Conservation (phyloP, 2,888 invertebrate genomes). For the Stenichneumon culpator region DNA sequence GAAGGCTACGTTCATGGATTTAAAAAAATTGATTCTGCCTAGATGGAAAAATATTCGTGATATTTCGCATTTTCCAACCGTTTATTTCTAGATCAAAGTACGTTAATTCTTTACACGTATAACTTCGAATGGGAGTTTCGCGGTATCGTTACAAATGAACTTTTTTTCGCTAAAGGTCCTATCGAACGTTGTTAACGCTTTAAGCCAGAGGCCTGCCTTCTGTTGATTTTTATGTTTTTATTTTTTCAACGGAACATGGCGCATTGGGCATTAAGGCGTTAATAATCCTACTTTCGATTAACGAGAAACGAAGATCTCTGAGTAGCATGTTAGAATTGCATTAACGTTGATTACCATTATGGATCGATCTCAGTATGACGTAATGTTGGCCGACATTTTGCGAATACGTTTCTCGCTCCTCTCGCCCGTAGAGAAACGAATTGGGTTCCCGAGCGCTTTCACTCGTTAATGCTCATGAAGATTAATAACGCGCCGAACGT, state of each 20-base stretch:
- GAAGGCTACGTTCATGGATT: background rate
- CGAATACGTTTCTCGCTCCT: conserved; percentile 29
- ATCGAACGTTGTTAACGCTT: background rate
- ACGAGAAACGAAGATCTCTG: background rate
- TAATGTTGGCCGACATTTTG: conserved; percentile 53
- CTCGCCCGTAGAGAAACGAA: conserved; percentile 2
- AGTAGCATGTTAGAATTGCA: background rate
- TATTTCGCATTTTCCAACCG: conserved; percentile 1
- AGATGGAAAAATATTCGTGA: conserved; percentile 18
- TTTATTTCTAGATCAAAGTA: background rate
- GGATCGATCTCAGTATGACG: conserved; percentile 38
- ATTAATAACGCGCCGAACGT: conserved; percentile 19
- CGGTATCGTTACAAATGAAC: background rate
- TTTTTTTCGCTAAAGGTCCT: background rate
- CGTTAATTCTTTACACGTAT: background rate
- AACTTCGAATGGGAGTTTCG: background rate
- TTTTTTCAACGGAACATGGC: background rate
- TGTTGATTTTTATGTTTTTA: background rate
- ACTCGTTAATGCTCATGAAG: conserved; percentile 30
- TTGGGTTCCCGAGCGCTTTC: conserved; percentile 15
- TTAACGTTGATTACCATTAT: background rate
- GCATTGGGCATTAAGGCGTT: background rate
- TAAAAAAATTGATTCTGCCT: conserved; percentile 5
- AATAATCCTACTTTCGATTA: background rate
- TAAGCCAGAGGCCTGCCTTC: background rate